A percentile compares a stretch with the other conserved stretches of the same genome.
Conservation (phyloP, 1,140 invertebrate genomes). For the Sminthurides bifidus region DNA sequence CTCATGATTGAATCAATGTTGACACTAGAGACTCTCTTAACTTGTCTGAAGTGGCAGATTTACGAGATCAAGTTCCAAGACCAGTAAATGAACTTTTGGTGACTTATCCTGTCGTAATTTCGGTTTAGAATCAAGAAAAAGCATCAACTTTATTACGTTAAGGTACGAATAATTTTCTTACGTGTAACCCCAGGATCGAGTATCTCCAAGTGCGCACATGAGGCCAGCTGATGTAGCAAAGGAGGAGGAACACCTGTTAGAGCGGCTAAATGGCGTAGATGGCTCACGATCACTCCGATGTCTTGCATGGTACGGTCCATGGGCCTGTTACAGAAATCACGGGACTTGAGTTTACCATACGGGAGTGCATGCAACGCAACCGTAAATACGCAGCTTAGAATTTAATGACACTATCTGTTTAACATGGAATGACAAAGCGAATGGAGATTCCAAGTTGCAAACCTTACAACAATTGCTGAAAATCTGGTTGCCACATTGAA, state of each 20-base stretch:
- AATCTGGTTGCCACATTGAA: background rate
- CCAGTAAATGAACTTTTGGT: too few species aligned
- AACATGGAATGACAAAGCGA: background rate
- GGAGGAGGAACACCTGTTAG: constrained; percentile 54
- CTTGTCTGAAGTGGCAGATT: too few species aligned
- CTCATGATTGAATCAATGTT: too few species aligned
- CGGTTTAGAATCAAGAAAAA: too few species aligned
- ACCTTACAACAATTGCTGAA: background rate
- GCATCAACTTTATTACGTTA: background rate
- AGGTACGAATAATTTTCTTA: constrained; percentile 43
- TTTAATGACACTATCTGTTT: background rate
- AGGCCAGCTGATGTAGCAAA: constrained; percentile 60
- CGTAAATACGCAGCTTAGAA: constrained; percentile 1
- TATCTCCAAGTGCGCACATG: constrained; percentile 60
- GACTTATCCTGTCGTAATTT: too few species aligned
- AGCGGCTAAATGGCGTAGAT: constrained; percentile 45
- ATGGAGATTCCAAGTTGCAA: background rate
- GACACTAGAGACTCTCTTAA: too few species aligned
- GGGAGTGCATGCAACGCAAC: background rate
- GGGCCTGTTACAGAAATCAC: constrained; percentile 45
- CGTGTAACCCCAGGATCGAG: constrained; percentile 63
- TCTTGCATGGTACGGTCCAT: constrained; percentile 58
- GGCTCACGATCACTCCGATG: constrained; percentile 50
- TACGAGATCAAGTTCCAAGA: too few species aligned
- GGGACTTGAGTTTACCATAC: constrained; percentile 17